phyloP scores from a whole-genome alignment of 2,113 vertebrate species.

The Gymnarchus niloticus region DNA sequence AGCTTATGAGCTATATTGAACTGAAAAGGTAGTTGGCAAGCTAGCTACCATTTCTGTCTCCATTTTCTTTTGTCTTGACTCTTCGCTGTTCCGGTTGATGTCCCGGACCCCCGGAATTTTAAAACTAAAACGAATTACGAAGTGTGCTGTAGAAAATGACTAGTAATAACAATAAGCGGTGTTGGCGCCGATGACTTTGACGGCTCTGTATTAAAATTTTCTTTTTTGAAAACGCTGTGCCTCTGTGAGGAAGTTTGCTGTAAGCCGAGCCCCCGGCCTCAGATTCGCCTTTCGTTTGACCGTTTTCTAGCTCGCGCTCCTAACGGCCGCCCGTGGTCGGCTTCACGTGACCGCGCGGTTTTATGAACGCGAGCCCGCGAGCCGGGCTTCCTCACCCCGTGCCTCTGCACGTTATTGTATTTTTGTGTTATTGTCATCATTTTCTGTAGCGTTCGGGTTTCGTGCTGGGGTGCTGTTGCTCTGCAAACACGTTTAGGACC shows the following conservation, averaged over 20 bases:
- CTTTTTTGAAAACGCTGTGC: neutral
- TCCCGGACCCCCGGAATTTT: conserved; percentile 28
- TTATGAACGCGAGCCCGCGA: conserved; percentile 20
- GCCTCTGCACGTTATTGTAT: neutral
- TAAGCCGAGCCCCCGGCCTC: conserved; percentile 58
- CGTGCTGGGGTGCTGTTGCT: neutral
- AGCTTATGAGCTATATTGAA: conserved; percentile 32
- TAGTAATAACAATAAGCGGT: neutral
- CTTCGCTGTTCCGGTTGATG: conserved; percentile 37
- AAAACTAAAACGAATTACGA: conserved; percentile 28
- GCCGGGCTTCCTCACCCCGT: neutral
- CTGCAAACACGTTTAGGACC: neutral
- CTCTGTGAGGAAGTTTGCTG: neutral
- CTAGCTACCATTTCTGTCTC: conserved; percentile 41
- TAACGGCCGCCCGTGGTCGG: conserved; percentile 28
- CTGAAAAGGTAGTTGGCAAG: conserved; percentile 25
- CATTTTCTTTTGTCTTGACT: conserved; percentile 61
- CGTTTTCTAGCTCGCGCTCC: neutral
- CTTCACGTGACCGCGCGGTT: conserved; percentile 30
- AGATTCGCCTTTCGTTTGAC: conserved; percentile 41
- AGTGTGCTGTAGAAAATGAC: neutral
- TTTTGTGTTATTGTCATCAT: too few species aligned
- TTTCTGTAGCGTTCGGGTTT: too few species aligned
- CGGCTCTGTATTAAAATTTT: too few species aligned
- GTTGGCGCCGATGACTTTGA: neutral